Evolutionary conservation across 2,888 invertebrate genomes (phyloP), one percentile per base, ranked within the genome.

Genomic region (Eristalis tenax): DNA sequence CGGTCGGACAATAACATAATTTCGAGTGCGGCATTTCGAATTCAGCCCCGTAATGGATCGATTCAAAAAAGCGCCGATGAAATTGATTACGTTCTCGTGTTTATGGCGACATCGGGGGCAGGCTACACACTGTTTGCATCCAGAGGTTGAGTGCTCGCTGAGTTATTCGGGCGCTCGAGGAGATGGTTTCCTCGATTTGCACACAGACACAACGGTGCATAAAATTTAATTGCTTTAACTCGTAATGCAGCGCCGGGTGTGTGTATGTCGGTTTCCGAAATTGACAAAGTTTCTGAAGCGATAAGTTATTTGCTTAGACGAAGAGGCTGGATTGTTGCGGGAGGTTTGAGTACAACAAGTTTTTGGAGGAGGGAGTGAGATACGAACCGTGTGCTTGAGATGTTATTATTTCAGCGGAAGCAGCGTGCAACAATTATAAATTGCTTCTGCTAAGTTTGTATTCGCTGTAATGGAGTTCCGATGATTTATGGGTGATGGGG

Each of bases 41-140:
- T 22, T 50, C 40, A 10, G 38, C 38, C 38, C 38, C 13, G 38
- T 11, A 38, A 13, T 22, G n/a, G 35, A 15, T 50, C 18, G 50
- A 6, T 50, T 18, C 22, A 57, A 28, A 6, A 23, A 5, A 32
- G 11, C 2, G 50, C 22, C 15, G 73, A 43, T 77, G 35, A 35
- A 85, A 85, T 85, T 76, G 73, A 85, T 85, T 81, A 81, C 57
- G 43, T 71, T 85, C 65, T 81, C 71, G 64, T 81, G 84, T 69
- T 77, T 18, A 57, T 69, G 81, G 81, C 70, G 81, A 71, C 81
- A 76, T 69, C 66, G n/a, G 38, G 50, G 50, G 63, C 43, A 61
- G 64, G 57, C 23, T 64, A 69, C 40, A 56, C 28, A 18, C 32
- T 10, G 8, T 18, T 18, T 23, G 13, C 56, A 23, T 35, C 56